Evolutionary conservation across 2,113 vertebrate genomes (phyloP), one percentile per base, ranked within the genome.

Genomic region (Morone chrysops): DNA sequence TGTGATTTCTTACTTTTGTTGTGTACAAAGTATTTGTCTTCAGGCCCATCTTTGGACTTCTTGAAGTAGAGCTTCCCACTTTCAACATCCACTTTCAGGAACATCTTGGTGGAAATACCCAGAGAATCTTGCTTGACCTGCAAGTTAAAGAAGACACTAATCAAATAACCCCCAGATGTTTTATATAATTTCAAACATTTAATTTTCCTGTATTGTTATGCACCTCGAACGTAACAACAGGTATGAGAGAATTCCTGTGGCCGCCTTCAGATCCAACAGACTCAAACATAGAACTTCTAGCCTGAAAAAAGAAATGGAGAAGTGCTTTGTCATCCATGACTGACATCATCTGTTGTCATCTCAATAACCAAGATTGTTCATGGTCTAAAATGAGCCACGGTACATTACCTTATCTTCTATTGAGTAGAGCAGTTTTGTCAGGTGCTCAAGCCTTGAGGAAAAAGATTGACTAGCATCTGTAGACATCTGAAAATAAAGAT

Each of bases 71-170:
- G 89, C 84, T 99, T 99, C 75, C 98, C 98, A 70, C 96, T 93
- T 92, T 99, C 98, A 43, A 99, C 97, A 14, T 99, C 98, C 3
- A 99, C 98, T 85, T 99, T 99, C 78, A 99, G 96, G 73, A 97
- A 96, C 84, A 97, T 94, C 94, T 99, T 99, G 70, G 94, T 96
- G 72, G 97, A 93, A 86, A 99, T 97, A 36, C 96, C 97, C 17
- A 99, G 90, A 61, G 94, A 96, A 82, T 99, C 98, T 31, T 95
- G 93, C 93, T 99, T 99, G 47, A 99, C 98, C 98, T 99, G 74
- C 66, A 59, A 68, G 70, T 47, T 17, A 90, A 76, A 84, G 75
- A 72, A 3, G 43, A 78, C 76, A 53, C 4, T 1, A 5, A 25
- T 80, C 25, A 81, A 5, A 71, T 36, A 4, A 48, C 4, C 1